Conservation (phyloP, 2,797 vertebrate species). For the Silurus lanzhouensis region DNA sequence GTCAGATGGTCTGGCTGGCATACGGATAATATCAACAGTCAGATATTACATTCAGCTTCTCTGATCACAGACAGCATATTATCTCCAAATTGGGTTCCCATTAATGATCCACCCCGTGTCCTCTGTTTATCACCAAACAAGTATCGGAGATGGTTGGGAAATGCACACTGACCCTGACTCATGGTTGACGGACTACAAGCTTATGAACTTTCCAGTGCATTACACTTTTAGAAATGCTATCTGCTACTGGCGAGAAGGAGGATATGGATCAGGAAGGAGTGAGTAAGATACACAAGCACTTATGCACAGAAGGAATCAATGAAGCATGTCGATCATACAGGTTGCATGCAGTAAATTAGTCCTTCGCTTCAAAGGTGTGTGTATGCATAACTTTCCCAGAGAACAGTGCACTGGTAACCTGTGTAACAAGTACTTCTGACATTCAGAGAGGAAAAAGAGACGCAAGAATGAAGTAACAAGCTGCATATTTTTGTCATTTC, state of each 20-base stretch:
- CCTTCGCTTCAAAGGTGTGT: slow-evolving; percentile 22
- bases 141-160: slow-evolving; percentile 12
- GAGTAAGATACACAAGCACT: slow-evolving; percentile 12
- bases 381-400: slow-evolving; percentile 12
- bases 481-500: not conserved
- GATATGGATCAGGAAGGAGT: slow-evolving; percentile 4
- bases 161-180: slow-evolving; percentile 28
- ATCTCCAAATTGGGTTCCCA: slow-evolving; percentile 24
- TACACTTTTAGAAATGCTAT: slow-evolving; percentile 27
- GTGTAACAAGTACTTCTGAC: slow-evolving; percentile 21
- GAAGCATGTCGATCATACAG: slow-evolving; percentile 15
- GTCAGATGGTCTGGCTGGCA: slow-evolving; percentile 35
- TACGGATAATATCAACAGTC: slow-evolving; percentile 2
- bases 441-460: slow-evolving; percentile 10
- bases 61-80: slow-evolving; percentile 11
- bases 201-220: slow-evolving; percentile 2
- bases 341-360: slow-evolving; percentile 2
- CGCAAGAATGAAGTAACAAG: slow-evolving; percentile 2
- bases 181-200: slow-evolving; percentile 16
- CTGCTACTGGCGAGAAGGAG: slow-evolving; percentile 28
- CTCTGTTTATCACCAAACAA: slow-evolving; percentile 41
- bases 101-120: slow-evolving; percentile 46
- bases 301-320: not conserved
- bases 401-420: slow-evolving; percentile 1
- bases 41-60: not conserved